Conservation (phyloP, 2,888 invertebrate genomes). For the Archips crataeganus region DNA sequence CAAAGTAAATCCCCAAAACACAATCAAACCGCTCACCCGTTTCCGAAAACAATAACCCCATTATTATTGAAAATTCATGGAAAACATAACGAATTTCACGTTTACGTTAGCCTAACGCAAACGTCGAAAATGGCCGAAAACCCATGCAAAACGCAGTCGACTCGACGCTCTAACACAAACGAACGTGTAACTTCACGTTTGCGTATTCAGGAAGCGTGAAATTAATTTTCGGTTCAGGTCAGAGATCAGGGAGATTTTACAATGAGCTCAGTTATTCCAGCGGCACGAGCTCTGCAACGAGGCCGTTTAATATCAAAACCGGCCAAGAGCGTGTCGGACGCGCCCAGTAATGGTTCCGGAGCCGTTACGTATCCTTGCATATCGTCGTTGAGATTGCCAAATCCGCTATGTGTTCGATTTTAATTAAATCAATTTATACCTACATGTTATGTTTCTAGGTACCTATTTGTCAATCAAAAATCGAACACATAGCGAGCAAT, state of each 20-base stretch:
- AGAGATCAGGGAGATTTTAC: neutral
- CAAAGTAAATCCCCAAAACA: neutral
- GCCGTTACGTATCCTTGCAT: too few relatives aligned
- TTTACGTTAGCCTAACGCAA: conserved; percentile 11
- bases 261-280: conserved; percentile 7
- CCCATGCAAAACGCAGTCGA: neutral
- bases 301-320: too few relatives aligned
- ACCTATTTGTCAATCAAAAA: too few relatives aligned
- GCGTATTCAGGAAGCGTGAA: conserved; percentile 35
- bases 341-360: too few relatives aligned
- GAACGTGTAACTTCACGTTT: conserved; percentile 37
- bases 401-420: too few relatives aligned
- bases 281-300: neutral
- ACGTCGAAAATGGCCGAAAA: neutral
- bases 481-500: too few relatives aligned
- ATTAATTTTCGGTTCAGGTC: conserved; percentile 32
- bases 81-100: conserved; percentile 1
- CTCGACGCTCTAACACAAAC: conserved; percentile 9
- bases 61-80: neutral
- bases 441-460: too few relatives aligned
- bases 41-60: conserved; percentile 4
- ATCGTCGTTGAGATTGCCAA: too few relatives aligned
- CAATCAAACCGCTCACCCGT: neutral
- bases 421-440: too few relatives aligned
- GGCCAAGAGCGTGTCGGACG: too few relatives aligned